These are phyloP conservation scores for Narcine bancroftii DNA, from an alignment of 2,113 vertebrate genomes.

Conservation along the genomic window DNA sequence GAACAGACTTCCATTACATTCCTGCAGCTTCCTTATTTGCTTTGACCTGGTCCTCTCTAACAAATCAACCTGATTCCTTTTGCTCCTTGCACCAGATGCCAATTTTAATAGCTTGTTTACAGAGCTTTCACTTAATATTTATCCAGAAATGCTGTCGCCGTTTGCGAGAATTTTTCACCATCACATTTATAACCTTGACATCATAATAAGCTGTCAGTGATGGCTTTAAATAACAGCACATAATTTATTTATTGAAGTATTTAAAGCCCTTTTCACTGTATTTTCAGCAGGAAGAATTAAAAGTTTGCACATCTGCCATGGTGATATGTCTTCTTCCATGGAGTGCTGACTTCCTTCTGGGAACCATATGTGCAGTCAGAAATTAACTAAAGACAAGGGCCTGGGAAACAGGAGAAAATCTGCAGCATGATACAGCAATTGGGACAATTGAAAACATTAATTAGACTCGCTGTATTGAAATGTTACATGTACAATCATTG, in stretches of 20 bases:
- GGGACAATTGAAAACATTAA: not conserved
- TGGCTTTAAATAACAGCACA: conserved; percentile 1
- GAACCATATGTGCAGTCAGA: conserved; percentile 27
- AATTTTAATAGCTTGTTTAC: not conserved
- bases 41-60: not conserved
- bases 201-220: not conserved
- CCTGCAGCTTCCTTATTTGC: not conserved
- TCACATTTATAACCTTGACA: not conserved
- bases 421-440: not conserved
- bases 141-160: not conserved
- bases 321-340: conserved; percentile 5
- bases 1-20: not conserved
- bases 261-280: conserved; percentile 23
- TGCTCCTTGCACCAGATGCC: not conserved
- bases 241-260: conserved; percentile 14
- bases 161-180: not conserved
- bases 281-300: conserved; percentile 21
- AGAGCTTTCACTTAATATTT: not conserved
- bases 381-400: not conserved
- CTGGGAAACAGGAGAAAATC: not conserved
- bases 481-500: not conserved
- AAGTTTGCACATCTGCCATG: conserved; percentile 14
- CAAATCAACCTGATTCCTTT: not conserved
- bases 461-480: not conserved
- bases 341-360: not conserved